These are phyloP conservation scores for Pristionchus arcanus DNA, from an alignment of 2,888 invertebrate species.

Conservation along the genomic window DNA sequence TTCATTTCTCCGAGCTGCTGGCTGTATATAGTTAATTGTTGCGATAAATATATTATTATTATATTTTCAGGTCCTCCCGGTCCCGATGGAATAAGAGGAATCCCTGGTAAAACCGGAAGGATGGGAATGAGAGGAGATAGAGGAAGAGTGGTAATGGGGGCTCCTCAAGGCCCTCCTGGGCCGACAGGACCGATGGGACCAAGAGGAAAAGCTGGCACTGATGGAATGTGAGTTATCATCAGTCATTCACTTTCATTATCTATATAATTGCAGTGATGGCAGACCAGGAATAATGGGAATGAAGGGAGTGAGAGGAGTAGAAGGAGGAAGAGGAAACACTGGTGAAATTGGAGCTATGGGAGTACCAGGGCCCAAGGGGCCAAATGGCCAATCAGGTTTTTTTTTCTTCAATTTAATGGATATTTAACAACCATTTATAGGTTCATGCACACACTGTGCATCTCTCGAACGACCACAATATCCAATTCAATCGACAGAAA, in stretches of 20 bases:
- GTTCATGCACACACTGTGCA: slow-evolving; percentile 39
- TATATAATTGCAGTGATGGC: slow-evolving; percentile 47
- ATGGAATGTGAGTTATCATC: slow-evolving; percentile 33
- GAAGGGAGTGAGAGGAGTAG: slow-evolving; percentile 64
- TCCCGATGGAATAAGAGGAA: slow-evolving; percentile 68
- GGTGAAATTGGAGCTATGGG: slow-evolving; percentile 69
- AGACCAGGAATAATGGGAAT: slow-evolving; percentile 63
- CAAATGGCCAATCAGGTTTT: slow-evolving; percentile 62
- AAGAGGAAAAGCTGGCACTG: slow-evolving; percentile 53
- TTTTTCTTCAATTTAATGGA: neutral
- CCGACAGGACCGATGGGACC: slow-evolving; percentile 57
- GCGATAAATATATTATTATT: too few species aligned
- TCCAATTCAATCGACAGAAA: neutral
- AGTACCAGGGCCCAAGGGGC: slow-evolving; percentile 69
- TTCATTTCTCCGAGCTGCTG: too few species aligned
- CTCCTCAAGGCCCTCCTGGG: slow-evolving; percentile 57
- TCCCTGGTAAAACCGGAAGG: slow-evolving; percentile 61
- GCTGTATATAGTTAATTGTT: too few species aligned
- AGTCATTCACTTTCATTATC: neutral
- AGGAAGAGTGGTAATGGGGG: slow-evolving; percentile 59
- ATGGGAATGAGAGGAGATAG: slow-evolving; percentile 68
- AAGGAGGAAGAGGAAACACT: slow-evolving; percentile 67
- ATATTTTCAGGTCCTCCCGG: slow-evolving; percentile 66
- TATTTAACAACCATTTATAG: neutral
- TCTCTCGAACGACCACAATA: slow-evolving; percentile 27